Conservation (phyloP, 1,140 invertebrate genomes). For the Drosophila neocordata region DNA sequence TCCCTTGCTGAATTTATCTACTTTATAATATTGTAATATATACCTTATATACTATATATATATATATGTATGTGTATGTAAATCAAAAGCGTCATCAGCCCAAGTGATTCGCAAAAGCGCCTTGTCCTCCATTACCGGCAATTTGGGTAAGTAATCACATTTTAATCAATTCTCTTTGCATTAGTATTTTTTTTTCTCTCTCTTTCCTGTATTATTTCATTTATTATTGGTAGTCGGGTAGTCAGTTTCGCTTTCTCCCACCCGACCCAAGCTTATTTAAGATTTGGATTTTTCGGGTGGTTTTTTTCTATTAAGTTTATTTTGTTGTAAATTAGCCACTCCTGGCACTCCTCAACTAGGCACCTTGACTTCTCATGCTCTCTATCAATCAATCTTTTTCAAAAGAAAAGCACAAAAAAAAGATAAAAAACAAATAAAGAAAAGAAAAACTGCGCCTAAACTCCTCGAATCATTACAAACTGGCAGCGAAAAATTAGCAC, state of each 20-base stretch:
- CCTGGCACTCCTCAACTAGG: not conserved
- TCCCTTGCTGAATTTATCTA: slow-evolving; percentile 67
- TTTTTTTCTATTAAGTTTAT: not conserved
- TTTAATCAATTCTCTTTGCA: slow-evolving; percentile 58
- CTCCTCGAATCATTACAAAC: slow-evolving; percentile 27
- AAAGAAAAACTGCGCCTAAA: slow-evolving; percentile 34
- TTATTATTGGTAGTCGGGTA: slow-evolving; percentile 18
- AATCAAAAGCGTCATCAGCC: slow-evolving; percentile 82
- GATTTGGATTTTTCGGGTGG: not conserved
- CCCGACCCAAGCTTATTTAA: not conserved
- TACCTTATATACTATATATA: slow-evolving; percentile 64
- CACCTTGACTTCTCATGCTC: not conserved
- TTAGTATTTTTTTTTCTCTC: slow-evolving; percentile 18
- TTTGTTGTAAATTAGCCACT: not conserved
- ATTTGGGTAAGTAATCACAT: slow-evolving; percentile 79
- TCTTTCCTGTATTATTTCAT: slow-evolving; percentile 43
- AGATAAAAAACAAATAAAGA: slow-evolving; percentile 25
- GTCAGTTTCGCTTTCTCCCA: slow-evolving; percentile 40
- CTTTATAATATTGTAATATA: slow-evolving; percentile 58
- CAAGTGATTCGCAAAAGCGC: slow-evolving; percentile 83
- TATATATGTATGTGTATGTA: slow-evolving; percentile 75
- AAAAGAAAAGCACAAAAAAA: slow-evolving; percentile 22
- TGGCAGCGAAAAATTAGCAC: slow-evolving; percentile 74
- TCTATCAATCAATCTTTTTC: slow-evolving; percentile 18
- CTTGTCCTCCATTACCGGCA: slow-evolving; percentile 82